Percentiles rank a stretch among this genome's conserved stretches.
phyloP scores from a whole-genome alignment of 2,888 invertebrate genomes.

The Euplagia quadripunctaria region DNA sequence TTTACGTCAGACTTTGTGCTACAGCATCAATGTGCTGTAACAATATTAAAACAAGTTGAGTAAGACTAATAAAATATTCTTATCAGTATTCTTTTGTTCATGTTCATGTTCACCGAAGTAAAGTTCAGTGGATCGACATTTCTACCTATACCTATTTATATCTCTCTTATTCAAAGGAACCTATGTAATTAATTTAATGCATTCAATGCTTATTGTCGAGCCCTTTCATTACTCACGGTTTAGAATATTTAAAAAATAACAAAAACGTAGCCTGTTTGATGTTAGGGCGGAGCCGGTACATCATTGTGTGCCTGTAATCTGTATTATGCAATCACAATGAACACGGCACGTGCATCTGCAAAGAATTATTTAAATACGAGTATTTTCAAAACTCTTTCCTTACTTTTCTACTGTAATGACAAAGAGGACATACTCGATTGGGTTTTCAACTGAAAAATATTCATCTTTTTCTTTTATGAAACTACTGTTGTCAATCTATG shows the following conservation, averaged over 20 bases:
- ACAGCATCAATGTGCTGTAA: neutral
- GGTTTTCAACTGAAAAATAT: no score
- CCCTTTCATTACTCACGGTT: neutral
- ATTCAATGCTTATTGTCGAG: neutral
- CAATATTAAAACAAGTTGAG: constrained; percentile 2
- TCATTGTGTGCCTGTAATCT: constrained; percentile 66
- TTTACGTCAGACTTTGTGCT: constrained; percentile 2
- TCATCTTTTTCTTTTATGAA: no score
- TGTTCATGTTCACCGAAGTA: neutral
- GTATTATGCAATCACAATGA: constrained; percentile 63
- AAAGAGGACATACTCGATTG: neutral
- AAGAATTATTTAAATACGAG: neutral
- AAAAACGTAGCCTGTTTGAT: constrained; percentile 23
- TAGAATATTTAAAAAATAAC: constrained; percentile 17
- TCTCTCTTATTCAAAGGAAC: neutral
- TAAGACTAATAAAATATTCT: neutral
- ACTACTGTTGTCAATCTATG: no score
- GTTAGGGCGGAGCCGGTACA: constrained; percentile 59
- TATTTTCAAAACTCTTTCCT: neutral
- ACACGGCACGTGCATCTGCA: constrained; percentile 50
- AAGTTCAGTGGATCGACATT: neutral
- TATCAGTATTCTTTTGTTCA: neutral
- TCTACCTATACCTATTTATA: neutral
- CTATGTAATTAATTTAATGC: neutral
- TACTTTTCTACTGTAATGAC: neutral